Conservation (phyloP, 2,797 vertebrate genomes). For the Pseudopleuronectes americanus region DNA sequence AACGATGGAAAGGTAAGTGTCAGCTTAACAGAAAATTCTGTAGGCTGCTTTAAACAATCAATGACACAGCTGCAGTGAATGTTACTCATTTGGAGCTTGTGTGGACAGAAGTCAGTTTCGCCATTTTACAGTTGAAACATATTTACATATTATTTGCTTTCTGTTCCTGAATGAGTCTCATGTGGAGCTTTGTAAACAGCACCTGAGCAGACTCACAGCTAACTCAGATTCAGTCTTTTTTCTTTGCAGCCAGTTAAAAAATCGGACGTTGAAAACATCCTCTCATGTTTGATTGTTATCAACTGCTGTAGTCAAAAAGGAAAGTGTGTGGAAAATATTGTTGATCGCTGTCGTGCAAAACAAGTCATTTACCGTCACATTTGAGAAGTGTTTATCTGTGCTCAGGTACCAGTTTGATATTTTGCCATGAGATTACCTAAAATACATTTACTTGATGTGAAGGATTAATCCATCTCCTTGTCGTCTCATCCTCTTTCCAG, state of each 20-base stretch:
- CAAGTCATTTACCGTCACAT: not conserved
- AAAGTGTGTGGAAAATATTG: constrained; percentile 1
- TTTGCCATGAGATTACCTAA: constrained; percentile 36
- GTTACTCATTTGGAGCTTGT: too few relatives aligned
- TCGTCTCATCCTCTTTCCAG: constrained; percentile 76
- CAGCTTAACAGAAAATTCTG: not conserved
- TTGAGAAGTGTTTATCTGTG: constrained; percentile 10
- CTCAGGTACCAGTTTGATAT: constrained; percentile 36
- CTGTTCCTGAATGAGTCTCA: too few relatives aligned
- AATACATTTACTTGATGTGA: constrained; percentile 35
- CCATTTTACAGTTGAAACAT: too few relatives aligned
- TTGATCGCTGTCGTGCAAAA: not conserved
- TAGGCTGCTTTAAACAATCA: not conserved
- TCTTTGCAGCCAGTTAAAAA: not conserved
- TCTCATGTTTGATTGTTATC: not conserved
- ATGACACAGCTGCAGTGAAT: too few relatives aligned
- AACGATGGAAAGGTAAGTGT: constrained; percentile 95
- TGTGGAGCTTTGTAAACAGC: too few relatives aligned
- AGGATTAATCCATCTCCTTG: constrained; percentile 46
- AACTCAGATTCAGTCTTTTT: not conserved
- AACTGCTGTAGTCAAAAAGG: not conserved
- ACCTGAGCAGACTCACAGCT: not conserved
- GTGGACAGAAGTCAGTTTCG: too few relatives aligned
- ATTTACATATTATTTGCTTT: too few relatives aligned
- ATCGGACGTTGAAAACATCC: too few relatives aligned